Percentiles rank a stretch among this genome's conserved stretches.
phyloP scores from a whole-genome alignment of 2,888 invertebrate genomes.

The Ernsta delagoae region DNA sequence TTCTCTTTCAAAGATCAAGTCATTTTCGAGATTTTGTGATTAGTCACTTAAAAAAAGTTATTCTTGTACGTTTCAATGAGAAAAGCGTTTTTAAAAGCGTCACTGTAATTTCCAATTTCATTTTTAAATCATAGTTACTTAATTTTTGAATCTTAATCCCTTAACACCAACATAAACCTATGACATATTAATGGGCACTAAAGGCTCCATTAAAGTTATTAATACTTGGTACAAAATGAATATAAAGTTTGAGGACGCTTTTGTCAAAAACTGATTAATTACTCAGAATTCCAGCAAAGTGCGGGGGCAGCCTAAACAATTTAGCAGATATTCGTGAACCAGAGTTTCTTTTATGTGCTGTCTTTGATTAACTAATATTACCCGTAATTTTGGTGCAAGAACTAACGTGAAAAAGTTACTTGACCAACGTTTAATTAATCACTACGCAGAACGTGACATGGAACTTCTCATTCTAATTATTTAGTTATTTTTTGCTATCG shows the following conservation, averaged over 20 bases:
- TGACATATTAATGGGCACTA: background rate
- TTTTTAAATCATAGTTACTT: too few relatives aligned
- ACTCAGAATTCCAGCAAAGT: conserved; percentile 35
- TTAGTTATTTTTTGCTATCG: conserved; percentile 14
- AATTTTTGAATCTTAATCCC: background rate
- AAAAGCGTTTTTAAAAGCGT: too few relatives aligned
- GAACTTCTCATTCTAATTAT: conserved; percentile 3
- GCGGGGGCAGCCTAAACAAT: conserved; percentile 39
- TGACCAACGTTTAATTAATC: conserved; percentile 26
- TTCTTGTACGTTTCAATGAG: too few relatives aligned
- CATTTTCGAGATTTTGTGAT: too few relatives aligned
- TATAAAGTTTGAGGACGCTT: background rate
- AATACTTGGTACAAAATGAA: background rate
- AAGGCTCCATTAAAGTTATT: background rate
- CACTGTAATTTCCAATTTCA: too few relatives aligned
- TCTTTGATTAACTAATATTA: conserved; percentile 51
- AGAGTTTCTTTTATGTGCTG: conserved; percentile 41
- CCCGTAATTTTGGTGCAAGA: conserved; percentile 44
- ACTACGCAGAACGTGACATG: conserved; percentile 37
- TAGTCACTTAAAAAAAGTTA: too few relatives aligned
- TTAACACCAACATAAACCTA: background rate
- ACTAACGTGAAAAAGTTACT: conserved; percentile 44
- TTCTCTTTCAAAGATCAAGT: too few relatives aligned
- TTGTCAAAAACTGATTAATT: conserved; percentile 15
- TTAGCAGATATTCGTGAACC: conserved; percentile 28